A percentile compares a stretch with the other conserved stretches of the same genome.
Evolutionary conservation across 1,140 invertebrate species (phyloP).

Genomic region (roundworm (Caenorhabditis elegans)): DNA sequence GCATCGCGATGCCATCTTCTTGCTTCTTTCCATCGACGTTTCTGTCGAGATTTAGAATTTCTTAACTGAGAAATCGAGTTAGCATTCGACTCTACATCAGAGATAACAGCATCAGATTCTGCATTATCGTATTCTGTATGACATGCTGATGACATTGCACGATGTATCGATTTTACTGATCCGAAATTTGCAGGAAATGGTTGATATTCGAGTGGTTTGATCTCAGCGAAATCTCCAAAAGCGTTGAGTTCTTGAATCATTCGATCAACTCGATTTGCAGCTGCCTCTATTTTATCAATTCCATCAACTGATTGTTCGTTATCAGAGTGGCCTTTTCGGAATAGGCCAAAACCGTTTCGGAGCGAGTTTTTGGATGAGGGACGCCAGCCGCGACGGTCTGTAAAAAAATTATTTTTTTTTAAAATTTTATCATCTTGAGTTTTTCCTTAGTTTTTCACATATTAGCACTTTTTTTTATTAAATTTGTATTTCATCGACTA

Average conservation of each 20-base stretch:
- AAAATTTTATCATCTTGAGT: too few species aligned
- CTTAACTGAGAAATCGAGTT: background rate
- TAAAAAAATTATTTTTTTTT: too few species aligned
- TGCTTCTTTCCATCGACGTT: background rate
- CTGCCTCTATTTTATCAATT: slow-evolving; percentile 54
- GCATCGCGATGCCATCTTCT: slow-evolving; percentile 39
- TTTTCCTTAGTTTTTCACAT: too few species aligned
- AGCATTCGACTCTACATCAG: slow-evolving; percentile 47
- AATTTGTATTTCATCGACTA: too few species aligned
- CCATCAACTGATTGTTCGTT: slow-evolving; percentile 14
- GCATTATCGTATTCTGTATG: slow-evolving; percentile 62
- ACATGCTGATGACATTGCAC: slow-evolving; percentile 57
- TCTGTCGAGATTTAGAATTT: slow-evolving; percentile 3
- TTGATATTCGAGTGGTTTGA: slow-evolving; percentile 33
- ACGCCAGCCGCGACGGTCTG: slow-evolving; percentile 50
- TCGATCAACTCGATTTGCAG: slow-evolving; percentile 57
- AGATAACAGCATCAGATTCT: slow-evolving; percentile 54
- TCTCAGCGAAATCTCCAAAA: slow-evolving; percentile 44
- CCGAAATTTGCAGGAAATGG: slow-evolving; percentile 51
- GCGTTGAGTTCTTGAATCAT: slow-evolving; percentile 59
- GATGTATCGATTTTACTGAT: slow-evolving; percentile 46
- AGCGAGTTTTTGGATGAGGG: slow-evolving; percentile 41
- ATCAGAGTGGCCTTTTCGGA: background rate
- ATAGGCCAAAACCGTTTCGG: slow-evolving; percentile 48
- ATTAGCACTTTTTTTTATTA: too few species aligned